These are phyloP conservation scores for Loris lydekkerianus DNA, from an alignment of 2,797 vertebrate genomes.

Conservation along the genomic window DNA sequence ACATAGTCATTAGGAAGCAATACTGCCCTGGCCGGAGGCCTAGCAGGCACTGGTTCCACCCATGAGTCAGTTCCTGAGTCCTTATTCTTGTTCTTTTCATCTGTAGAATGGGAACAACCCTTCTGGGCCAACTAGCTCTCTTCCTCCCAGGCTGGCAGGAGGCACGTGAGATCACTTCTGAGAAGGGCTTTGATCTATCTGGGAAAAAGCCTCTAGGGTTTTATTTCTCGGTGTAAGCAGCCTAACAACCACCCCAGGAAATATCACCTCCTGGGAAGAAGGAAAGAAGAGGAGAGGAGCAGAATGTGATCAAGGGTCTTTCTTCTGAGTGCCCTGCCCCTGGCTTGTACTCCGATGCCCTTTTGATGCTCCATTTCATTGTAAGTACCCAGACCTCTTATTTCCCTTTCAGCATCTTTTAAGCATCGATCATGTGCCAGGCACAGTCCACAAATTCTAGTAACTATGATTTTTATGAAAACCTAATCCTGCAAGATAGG, in stretches of 20 bases:
- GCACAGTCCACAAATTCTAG: not conserved
- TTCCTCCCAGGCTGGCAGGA: not conserved
- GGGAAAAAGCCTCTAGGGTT: not conserved
- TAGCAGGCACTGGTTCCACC: not conserved
- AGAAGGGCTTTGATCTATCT: slow-evolving; percentile 65
- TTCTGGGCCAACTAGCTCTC: slow-evolving; percentile 39
- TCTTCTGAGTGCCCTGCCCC: not conserved
- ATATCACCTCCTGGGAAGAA: not conserved
- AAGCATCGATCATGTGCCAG: not conserved
- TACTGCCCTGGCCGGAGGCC: not conserved
- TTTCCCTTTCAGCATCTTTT: not conserved
- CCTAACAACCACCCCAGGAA: not conserved
- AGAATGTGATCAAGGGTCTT: not conserved
- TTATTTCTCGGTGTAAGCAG: not conserved
- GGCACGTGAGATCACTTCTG: not conserved
- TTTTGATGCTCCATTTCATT: not conserved
- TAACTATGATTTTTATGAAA: not conserved
- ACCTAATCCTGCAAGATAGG: not conserved
- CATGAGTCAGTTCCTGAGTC: not conserved
- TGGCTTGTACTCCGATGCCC: too few species aligned
- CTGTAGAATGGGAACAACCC: not conserved
- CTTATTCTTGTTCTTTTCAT: slow-evolving; percentile 19
- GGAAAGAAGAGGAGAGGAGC: not conserved
- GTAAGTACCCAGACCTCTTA: not conserved
- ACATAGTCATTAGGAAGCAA: not conserved